These are phyloP conservation scores for Stomatorhinus ivindoensis DNA, from an alignment of 2,113 vertebrate species.

Conservation along the genomic window DNA sequence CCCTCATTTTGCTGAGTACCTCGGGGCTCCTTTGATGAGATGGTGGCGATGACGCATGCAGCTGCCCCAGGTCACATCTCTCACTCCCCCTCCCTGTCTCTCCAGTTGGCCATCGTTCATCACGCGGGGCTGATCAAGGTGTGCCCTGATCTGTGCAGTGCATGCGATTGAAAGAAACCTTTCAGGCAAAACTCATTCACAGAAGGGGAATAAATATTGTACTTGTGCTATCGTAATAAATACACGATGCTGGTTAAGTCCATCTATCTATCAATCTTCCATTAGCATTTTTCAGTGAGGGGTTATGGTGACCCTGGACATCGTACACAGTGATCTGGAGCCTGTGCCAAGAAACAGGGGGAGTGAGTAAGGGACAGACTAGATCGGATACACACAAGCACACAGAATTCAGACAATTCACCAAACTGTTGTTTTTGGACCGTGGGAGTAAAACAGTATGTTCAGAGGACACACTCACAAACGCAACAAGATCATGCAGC, in stretches of 20 bases:
- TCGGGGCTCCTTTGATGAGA: slow-evolving; percentile 44
- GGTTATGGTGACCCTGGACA: background rate
- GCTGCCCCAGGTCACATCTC: slow-evolving; percentile 57
- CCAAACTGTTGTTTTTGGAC: background rate
- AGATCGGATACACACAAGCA: background rate
- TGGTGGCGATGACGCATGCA: slow-evolving; percentile 46
- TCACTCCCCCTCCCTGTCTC: slow-evolving; percentile 43
- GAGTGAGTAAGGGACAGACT: background rate
- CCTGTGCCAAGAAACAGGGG: background rate
- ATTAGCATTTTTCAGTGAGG: background rate
- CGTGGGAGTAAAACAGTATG: background rate
- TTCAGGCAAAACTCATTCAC: background rate
- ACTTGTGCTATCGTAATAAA: background rate
- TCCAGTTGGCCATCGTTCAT: slow-evolving; percentile 50
- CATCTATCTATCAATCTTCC: background rate
- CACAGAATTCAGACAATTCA: background rate
- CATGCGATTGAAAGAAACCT: background rate
- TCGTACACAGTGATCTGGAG: too few relatives aligned
- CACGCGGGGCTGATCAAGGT: slow-evolving; percentile 53
- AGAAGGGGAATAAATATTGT: background rate
- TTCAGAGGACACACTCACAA: background rate
- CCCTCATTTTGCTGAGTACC: slow-evolving; percentile 59
- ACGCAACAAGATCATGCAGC: background rate
- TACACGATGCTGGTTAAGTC: background rate
- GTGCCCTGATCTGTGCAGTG: slow-evolving; percentile 26